A percentile compares a stretch with the other conserved stretches of the same genome.
phyloP scores from a whole-genome alignment of 1,140 invertebrate species.

The Heliconius melpomene region DNA sequence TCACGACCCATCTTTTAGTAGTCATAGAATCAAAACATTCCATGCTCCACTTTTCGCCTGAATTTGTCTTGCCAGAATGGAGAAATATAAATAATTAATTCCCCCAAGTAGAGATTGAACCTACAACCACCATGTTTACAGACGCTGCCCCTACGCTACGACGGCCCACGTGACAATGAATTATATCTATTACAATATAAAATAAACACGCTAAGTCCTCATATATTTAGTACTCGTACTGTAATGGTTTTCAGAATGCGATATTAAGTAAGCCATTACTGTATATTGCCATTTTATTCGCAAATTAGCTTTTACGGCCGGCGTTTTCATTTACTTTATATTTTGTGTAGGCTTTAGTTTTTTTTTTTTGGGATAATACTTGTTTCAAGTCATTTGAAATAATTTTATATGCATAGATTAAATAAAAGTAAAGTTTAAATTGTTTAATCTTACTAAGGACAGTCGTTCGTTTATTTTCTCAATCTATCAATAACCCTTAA shows the following conservation, averaged over 20 bases:
- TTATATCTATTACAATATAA: background rate
- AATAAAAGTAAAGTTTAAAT: too few relatives aligned
- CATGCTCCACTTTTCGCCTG: too few relatives aligned
- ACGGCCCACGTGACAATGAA: background rate
- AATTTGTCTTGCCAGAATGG: too few relatives aligned
- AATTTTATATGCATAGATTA: background rate
- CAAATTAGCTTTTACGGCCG: slow-evolving; percentile 43
- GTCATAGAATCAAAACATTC: too few relatives aligned
- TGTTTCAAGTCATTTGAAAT: background rate
- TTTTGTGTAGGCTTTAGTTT: slow-evolving; percentile 3
- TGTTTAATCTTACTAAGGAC: too few relatives aligned
- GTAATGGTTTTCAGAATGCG: slow-evolving; percentile 28
- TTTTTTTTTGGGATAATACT: background rate
- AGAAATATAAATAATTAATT: too few relatives aligned
- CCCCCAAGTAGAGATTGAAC: too few relatives aligned
- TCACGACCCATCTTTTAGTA: too few relatives aligned
- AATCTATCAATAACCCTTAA: too few relatives aligned
- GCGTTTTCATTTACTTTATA: slow-evolving; percentile 24
- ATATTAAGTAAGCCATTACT: slow-evolving; percentile 36
- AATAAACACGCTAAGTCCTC: background rate
- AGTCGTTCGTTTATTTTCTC: too few relatives aligned
- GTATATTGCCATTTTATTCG: slow-evolving; percentile 41
- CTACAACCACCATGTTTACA: too few relatives aligned
- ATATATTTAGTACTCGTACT: slow-evolving; percentile 3
- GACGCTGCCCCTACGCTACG: too few relatives aligned